These are phyloP conservation scores for Catharus minimus DNA, from an alignment of 2,113 vertebrate species.

Conservation along the genomic window DNA sequence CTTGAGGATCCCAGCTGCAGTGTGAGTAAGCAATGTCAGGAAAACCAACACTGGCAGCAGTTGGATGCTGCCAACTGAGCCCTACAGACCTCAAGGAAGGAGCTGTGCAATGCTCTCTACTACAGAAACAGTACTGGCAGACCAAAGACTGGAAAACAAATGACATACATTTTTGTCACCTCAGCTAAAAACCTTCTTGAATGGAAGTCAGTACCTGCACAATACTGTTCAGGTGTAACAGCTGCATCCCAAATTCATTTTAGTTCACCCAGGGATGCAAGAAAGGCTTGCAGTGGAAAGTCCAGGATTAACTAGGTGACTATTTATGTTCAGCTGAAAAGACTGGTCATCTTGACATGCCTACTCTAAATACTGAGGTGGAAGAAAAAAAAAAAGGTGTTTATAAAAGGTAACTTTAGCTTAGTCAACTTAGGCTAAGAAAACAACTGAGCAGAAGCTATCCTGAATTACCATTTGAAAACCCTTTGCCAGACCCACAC, in stretches of 20 bases:
- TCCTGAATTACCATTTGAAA: not conserved
- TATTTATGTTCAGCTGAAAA: not conserved
- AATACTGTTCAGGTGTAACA: not conserved
- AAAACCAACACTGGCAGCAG: not conserved
- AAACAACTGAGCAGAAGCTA: not conserved
- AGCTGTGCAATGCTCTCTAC: not conserved
- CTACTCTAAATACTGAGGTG: not conserved
- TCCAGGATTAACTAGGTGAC: not conserved
- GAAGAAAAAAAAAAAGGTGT: not conserved
- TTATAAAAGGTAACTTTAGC: constrained; percentile 1
- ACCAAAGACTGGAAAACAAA: not conserved
- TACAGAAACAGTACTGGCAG: not conserved
- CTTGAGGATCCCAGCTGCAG: not conserved
- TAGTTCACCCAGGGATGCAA: not conserved
- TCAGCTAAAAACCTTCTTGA: not conserved
- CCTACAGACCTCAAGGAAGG: not conserved
- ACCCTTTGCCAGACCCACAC: not conserved
- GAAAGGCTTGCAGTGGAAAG: not conserved
- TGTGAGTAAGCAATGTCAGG: not conserved
- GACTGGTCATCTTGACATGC: not conserved
- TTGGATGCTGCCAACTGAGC: not conserved
- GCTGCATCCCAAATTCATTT: not conserved
- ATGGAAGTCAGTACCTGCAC: not conserved
- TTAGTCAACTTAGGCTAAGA: not conserved
- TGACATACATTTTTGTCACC: accelerated